A percentile compares a stretch with the other conserved stretches of the same genome.
These are phyloP conservation scores for Corythornis leucogaster DNA, from an alignment of 2,797 vertebrate species.

Conservation along the genomic window DNA sequence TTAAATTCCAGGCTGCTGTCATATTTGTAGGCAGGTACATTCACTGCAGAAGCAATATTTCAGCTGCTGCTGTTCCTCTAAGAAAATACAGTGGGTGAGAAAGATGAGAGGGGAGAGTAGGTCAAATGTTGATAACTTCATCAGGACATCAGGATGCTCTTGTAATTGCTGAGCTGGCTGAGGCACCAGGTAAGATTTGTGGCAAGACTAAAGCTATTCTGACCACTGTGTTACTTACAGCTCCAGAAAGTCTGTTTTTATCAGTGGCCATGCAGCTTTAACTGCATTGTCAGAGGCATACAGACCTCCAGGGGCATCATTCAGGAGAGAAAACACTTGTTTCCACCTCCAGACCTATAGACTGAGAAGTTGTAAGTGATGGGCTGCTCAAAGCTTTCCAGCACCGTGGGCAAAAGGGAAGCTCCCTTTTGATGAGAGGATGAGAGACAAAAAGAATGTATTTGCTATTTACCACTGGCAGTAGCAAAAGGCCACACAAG, in stretches of 20 bases:
- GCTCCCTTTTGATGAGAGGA: not conserved
- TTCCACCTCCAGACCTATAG: not conserved
- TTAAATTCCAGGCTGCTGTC: conserved; percentile 29
- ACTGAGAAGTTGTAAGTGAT: not conserved
- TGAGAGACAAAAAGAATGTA: not conserved
- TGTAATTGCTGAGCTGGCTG: not conserved
- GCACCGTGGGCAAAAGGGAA: not conserved
- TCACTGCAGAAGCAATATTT: conserved; percentile 25
- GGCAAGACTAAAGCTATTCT: not conserved
- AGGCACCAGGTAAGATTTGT: not conserved
- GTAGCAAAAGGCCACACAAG: not conserved
- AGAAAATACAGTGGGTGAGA: not conserved
- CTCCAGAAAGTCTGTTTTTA: not conserved
- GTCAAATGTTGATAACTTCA: not conserved
- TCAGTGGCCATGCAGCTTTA: not conserved
- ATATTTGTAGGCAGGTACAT: not conserved
- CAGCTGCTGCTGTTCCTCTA: not conserved
- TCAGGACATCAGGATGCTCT: not conserved
- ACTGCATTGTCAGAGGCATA: not conserved
- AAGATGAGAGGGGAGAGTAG: not conserved
- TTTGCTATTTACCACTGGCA: not conserved
- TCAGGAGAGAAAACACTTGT: not conserved
- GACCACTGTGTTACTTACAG: not conserved
- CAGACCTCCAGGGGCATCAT: not conserved
- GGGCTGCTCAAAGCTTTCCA: not conserved